Percentiles rank a stretch among this genome's conserved stretches.
phyloP scores from a whole-genome alignment of 2,797 vertebrate genomes.

The Garrulus glandarius region DNA sequence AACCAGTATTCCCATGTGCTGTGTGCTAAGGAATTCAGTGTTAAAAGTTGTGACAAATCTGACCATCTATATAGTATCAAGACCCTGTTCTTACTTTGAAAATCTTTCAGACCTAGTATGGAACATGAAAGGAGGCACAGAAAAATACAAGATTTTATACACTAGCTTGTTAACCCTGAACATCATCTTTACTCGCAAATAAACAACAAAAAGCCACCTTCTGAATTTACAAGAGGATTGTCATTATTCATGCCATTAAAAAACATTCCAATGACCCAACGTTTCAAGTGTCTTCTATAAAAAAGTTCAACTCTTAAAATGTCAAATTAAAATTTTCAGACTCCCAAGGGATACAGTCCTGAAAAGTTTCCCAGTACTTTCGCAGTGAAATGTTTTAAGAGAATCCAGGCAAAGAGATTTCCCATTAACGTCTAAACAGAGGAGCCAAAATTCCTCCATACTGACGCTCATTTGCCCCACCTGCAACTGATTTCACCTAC shows the following conservation, averaged over 20 bases:
- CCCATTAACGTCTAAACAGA: not conserved
- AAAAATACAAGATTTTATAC: not conserved
- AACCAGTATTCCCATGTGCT: not conserved
- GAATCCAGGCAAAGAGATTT: not conserved
- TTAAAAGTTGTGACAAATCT: slow-evolving; percentile 1
- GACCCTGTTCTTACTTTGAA: slow-evolving; percentile 3
- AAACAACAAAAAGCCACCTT: not conserved
- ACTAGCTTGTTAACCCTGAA: not conserved
- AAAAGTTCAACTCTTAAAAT: not conserved
- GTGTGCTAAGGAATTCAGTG: not conserved
- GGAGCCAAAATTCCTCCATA: not conserved
- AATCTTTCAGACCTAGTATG: not conserved
- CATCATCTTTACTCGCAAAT: not conserved
- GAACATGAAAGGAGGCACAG: not conserved
- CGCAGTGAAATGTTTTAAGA: not conserved
- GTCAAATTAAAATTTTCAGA: not conserved
- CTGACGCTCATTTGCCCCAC: not conserved
- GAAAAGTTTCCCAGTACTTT: not conserved
- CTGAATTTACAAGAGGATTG: not conserved
- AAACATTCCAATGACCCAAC: not conserved
- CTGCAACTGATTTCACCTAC: not conserved
- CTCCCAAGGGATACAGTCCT: not conserved
- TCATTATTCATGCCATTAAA: not conserved
- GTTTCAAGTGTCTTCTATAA: not conserved
- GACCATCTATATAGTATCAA: not conserved